These are phyloP conservation scores for Acipenser oxyrinchus DNA, from an alignment of 2,797 vertebrate genomes.

Conservation along the genomic window DNA sequence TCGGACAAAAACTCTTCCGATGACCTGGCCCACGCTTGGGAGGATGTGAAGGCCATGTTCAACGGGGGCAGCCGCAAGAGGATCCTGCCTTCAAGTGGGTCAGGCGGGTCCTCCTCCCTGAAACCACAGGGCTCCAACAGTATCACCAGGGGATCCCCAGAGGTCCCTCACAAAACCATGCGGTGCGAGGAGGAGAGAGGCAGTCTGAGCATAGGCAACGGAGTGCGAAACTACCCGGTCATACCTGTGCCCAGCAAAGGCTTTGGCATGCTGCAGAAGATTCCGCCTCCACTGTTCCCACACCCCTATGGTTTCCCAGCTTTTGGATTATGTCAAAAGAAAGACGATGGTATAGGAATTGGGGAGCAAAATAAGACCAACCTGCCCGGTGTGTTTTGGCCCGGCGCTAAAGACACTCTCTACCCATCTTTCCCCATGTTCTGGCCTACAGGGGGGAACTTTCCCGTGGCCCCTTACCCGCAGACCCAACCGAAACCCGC, in stretches of 20 bases:
- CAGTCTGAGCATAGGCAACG: conserved; percentile 40
- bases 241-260: conserved; percentile 92
- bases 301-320: conserved; percentile 85
- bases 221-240: conserved; percentile 79
- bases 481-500: conserved; percentile 69
- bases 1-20: conserved; percentile 70
- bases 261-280: conserved; percentile 85
- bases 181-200: conserved; percentile 53
- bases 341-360: conserved; percentile 61
- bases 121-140: conserved; percentile 51
- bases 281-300: conserved; percentile 87
- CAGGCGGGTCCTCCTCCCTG: conserved; percentile 46
- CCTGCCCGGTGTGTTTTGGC: conserved; percentile 73
- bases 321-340: conserved; percentile 85
- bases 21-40: conserved; percentile 83
- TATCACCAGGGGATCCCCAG: conserved; percentile 44
- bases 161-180: conserved; percentile 56
- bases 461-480: conserved; percentile 75
- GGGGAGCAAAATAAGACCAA: conserved; percentile 53
- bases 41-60: conserved; percentile 97
- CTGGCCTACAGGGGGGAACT: conserved; percentile 81
- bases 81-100: conserved; percentile 71
- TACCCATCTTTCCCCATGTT: conserved; percentile 88
- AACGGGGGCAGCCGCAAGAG: conserved; percentile 88
- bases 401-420: conserved; percentile 66